Conservation (phyloP, 2,797 vertebrate genomes). For the Trachurus trachurus region DNA sequence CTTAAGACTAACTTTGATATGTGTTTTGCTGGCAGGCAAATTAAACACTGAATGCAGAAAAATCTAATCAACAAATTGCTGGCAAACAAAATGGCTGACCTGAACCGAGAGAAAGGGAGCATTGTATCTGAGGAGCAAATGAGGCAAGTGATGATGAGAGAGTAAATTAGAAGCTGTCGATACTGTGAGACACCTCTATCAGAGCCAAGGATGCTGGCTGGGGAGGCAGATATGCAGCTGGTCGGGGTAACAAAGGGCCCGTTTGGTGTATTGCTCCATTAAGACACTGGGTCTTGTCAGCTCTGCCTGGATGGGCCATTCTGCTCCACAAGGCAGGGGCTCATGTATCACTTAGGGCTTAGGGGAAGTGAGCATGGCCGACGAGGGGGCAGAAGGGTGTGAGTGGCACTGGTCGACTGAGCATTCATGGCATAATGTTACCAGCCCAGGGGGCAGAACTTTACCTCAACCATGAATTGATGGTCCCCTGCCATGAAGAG, state of each 20-base stretch:
- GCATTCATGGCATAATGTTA: conserved; percentile 81
- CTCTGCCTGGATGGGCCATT: conserved; percentile 78
- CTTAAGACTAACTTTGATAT: conserved; percentile 68
- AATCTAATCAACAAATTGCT: conserved; percentile 78
- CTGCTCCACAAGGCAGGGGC: conserved; percentile 77
- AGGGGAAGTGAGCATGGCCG: conserved; percentile 73
- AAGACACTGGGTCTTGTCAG: conserved; percentile 84
- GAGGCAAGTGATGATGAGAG: conserved; percentile 85
- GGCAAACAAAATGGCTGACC: conserved; percentile 82
- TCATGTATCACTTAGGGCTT: conserved; percentile 77
- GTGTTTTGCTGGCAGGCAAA: conserved; percentile 46
- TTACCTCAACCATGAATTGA: conserved; percentile 82
- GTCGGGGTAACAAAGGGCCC: conserved; percentile 75
- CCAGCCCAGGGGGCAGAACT: conserved; percentile 75
- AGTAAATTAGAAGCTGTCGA: conserved; percentile 85
- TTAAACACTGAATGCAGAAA: conserved; percentile 67
- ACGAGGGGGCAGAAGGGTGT: conserved; percentile 66
- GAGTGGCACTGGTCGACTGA: conserved; percentile 83
- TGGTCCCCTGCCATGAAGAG: conserved; percentile 78
- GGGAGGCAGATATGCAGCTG: conserved; percentile 79
- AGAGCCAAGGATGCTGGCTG: conserved; percentile 80
- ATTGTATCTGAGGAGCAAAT: conserved; percentile 81
- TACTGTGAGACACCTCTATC: conserved; percentile 81
- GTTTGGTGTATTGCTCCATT: conserved; percentile 82
- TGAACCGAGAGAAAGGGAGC: conserved; percentile 77